Base-by-base conservation (phyloP, 2,888 invertebrate species). In the Cephonodes hylas region DNA sequence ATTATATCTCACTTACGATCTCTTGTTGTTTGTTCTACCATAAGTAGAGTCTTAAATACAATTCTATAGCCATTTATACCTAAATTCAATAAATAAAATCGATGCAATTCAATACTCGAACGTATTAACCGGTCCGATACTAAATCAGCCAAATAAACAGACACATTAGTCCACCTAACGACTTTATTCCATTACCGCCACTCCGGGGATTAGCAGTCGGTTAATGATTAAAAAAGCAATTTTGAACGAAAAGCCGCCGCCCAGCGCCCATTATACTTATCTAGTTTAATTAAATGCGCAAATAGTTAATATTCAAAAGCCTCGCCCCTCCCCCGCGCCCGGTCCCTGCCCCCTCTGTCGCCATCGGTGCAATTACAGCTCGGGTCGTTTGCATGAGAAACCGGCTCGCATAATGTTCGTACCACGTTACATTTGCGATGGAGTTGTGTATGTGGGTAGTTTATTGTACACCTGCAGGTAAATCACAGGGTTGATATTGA, bases 221-320 rank as follows among this genome's bases (percentile, higher is more conserved):
- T 34, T 61, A 60, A 20, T 64, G 58, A 64, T 62, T 64, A 61
- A 64, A 63, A 63, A 64, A 58, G 58, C 58, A 45, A 64, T 64
- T 63, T 38, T 38, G 6, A 42, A 42, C 42, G 38, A 15, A 56
- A 58, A 25, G 56, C 25, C 45, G 46, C 59, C 59, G 25, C 42
- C 60, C 62, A 34, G 62, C 64, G 60, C 65, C 66, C 68, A 66
- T 71, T 71, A 53, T 61, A 58, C 64, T 66, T 65, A 65, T 70
- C 68, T 66, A 66, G 63, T 63, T 65, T 71, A 67, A 73, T 68
- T 64, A 69, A 70, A 67, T 66, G 66, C 31, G 53, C 53, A 64
- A 70, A 68, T 68, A 70, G 69, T 73, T 70, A 71, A 69, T 71
- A 74, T 70, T 71, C 69, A 64, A 61, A 63, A 65, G 62, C 63